Conservation (phyloP, 2,888 invertebrate genomes). For the Temnothorax rugatulus region DNA sequence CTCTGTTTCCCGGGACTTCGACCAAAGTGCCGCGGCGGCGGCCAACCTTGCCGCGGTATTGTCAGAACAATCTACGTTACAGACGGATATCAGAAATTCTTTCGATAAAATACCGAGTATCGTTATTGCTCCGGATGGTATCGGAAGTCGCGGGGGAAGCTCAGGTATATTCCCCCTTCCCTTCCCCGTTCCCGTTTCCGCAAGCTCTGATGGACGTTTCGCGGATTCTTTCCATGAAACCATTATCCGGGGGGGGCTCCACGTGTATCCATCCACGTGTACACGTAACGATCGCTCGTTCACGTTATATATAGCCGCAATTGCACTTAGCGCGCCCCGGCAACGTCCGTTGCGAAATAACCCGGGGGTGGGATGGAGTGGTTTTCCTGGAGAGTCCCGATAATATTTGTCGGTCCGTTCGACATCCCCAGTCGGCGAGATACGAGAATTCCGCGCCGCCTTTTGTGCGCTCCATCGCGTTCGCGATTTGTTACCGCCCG, state of each 20-base stretch:
- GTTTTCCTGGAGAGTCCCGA: slow-evolving; percentile 25
- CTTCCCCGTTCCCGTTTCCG: background rate
- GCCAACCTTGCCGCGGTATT: slow-evolving; percentile 15
- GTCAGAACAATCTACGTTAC: slow-evolving; percentile 41
- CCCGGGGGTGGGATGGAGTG: background rate
- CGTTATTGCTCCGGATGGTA: slow-evolving; percentile 44
- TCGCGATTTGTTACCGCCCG: slow-evolving; percentile 30
- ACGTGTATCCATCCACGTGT: slow-evolving; percentile 8
- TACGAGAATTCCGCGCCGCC: background rate
- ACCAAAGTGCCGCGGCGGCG: slow-evolving; percentile 14
- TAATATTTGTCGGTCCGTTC: slow-evolving; percentile 45
- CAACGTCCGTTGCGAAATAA: slow-evolving; percentile 27
- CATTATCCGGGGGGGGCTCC: slow-evolving; percentile 14
- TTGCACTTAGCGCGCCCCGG: slow-evolving; percentile 14
- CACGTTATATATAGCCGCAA: slow-evolving; percentile 46
- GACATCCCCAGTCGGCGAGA: slow-evolving; percentile 11
- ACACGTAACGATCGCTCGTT: slow-evolving; percentile 52
- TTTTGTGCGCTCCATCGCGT: slow-evolving; percentile 27
- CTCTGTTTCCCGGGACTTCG: background rate
- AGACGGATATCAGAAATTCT: slow-evolving; percentile 49
- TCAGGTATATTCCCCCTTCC: background rate
- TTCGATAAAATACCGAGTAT: slow-evolving; percentile 43
- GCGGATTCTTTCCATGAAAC: slow-evolving; percentile 45
- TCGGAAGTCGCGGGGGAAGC: slow-evolving; percentile 1
- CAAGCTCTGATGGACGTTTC: slow-evolving; percentile 41